phyloP scores from a whole-genome alignment of 2,113 vertebrate genomes.

The Boleophthalmus pectinirostris region DNA sequence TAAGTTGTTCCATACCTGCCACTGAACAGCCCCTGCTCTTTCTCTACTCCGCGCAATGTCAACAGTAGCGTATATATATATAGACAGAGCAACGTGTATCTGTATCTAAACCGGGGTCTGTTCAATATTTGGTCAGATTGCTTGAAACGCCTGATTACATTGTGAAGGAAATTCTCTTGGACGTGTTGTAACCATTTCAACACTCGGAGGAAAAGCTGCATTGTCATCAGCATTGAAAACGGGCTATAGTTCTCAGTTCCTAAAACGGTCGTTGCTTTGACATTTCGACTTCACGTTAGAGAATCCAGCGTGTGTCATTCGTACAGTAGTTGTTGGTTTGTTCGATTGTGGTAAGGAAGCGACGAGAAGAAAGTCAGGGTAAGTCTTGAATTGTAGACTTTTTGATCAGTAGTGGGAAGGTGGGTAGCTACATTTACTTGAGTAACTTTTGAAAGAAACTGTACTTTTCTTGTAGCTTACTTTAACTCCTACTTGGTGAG shows the following conservation, averaged over 20 bases:
- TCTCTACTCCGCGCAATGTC: neutral
- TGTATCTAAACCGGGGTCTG: neutral
- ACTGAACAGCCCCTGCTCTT: neutral
- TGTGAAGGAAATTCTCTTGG: conserved; percentile 4
- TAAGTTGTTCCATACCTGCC: neutral
- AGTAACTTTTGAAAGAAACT: no score
- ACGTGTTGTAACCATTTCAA: conserved; percentile 35
- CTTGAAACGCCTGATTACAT: conserved; percentile 5
- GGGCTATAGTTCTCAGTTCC: conserved; percentile 34
- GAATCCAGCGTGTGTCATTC: neutral
- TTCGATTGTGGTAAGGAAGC: neutral
- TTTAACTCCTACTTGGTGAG: no score
- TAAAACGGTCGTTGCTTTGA: conserved; percentile 12
- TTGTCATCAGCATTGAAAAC: conserved; percentile 32
- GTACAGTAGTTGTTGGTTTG: neutral
- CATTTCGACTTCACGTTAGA: neutral
- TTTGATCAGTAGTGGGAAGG: no score
- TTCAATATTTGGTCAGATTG: conserved; percentile 3
- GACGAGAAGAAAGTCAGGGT: neutral
- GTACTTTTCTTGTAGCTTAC: no score
- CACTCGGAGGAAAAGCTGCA: conserved; percentile 18
- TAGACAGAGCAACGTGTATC: neutral
- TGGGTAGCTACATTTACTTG: no score
- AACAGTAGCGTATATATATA: neutral
- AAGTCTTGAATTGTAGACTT: neutral